A percentile compares a stretch with the other conserved stretches of the same genome.
Evolutionary conservation across 2,888 invertebrate species (phyloP).

Genomic region (Quadriops clusia): DNA sequence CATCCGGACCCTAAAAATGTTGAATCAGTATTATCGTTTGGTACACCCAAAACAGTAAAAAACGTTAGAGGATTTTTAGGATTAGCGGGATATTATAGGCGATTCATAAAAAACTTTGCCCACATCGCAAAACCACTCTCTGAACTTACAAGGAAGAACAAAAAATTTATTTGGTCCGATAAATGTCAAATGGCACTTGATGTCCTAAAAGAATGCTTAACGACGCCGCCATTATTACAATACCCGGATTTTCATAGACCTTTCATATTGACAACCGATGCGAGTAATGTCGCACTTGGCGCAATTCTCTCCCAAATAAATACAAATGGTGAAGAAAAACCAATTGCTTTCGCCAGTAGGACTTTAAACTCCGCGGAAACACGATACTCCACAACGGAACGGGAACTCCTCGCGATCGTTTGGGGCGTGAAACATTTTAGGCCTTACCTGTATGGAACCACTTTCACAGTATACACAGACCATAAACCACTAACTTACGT

Average conservation of each 20-base stretch:
- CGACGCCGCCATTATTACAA: slow-evolving; percentile 14
- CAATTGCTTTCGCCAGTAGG: slow-evolving; percentile 28
- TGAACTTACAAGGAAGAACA: slow-evolving; percentile 12
- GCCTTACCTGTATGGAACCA: slow-evolving; percentile 28
- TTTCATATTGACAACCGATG: slow-evolving; percentile 28
- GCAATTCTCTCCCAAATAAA: slow-evolving; percentile 23
- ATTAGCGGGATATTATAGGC: slow-evolving; percentile 27
- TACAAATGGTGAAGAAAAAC: slow-evolving; percentile 22
- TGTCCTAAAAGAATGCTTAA: slow-evolving; percentile 12
- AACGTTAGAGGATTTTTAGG: slow-evolving; percentile 24
- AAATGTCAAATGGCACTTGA: slow-evolving; percentile 13
- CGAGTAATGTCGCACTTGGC: slow-evolving; percentile 24
- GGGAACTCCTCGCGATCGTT: slow-evolving; percentile 29
- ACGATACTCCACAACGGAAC: slow-evolving; percentile 30
- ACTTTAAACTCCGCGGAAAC: slow-evolving; percentile 25
- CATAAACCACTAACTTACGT: slow-evolving; percentile 29
- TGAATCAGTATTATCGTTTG: too few species aligned
- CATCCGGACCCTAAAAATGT: slow-evolving; percentile 18
- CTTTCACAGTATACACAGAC: slow-evolving; percentile 28
- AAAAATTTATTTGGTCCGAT: slow-evolving; percentile 18
- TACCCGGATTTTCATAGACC: slow-evolving; percentile 19
- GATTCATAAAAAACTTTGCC: slow-evolving; percentile 28
- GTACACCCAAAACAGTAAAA: slow-evolving; percentile 11
- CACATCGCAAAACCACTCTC: slow-evolving; percentile 23
- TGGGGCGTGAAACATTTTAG: slow-evolving; percentile 27